Evolutionary conservation across 1,140 invertebrate species (phyloP), one percentile per base, ranked within the genome.

Genomic region (Maconellicoccus hirsutus): DNA sequence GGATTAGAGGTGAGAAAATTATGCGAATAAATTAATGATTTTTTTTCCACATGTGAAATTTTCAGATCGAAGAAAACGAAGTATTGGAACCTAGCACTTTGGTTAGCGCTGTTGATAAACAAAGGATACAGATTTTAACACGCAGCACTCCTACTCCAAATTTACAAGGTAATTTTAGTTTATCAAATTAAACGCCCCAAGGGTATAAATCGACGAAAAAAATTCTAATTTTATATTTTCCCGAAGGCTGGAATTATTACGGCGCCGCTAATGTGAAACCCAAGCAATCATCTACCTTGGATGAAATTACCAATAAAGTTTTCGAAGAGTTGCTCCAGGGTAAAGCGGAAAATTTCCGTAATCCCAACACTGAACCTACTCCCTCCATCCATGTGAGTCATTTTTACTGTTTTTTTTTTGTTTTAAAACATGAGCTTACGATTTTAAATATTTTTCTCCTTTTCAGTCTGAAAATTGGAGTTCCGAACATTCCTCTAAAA

Each of bases 301-400:
- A 92, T 75, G 89, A 91, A 79, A 89, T 92, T 59, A 92, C 90
- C 23, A 92, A 92, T 81, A 84, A 86, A 80, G 89, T 92, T 70
- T 93, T 91, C 79, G 89, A 91, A 77, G 89, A 91, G 75, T 79
- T 93, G 38, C 80, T 92, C 59, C 86, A 89, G 77, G 85, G 86
- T 73, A 83, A 89, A 78, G 79, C 61, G 10, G 61, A 66, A 66
- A 66, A 66, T 26, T 66, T 16, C 19, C 19, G 61, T 16, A 66
- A 66, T 66, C 61, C 61, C 8, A 25, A 10, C 22, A 16, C 21
- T 16, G 61, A 66, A 66, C 8, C 10, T 19, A 16, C 25, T 2
- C 21, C 61, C 25, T 66, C 61, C 10, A 22, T 26, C 8, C 21
- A 66, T 23, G 61, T 66, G 10, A 26, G n/a, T n/a, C n/a, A 22